phyloP scores from a whole-genome alignment of 2,888 invertebrate species.

The Phyto melanocephala region DNA sequence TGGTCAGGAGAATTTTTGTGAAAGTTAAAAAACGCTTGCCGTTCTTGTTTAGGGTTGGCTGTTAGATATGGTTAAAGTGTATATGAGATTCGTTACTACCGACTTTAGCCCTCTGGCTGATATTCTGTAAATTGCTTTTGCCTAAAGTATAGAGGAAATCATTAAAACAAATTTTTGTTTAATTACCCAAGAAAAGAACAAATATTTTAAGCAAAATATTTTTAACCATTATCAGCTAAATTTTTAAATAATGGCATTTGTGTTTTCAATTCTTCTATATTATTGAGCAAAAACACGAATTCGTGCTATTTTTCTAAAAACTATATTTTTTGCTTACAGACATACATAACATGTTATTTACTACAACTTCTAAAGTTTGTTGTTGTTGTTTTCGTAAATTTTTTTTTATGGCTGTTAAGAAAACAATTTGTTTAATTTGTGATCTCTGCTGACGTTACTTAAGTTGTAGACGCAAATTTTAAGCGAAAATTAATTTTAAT shows the following conservation, averaged over 20 bases:
- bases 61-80: too few species aligned
- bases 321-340: background rate
- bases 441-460: background rate
- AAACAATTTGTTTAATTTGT: constrained; percentile 38
- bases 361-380: background rate
- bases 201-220: background rate
- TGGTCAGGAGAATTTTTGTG: too few species aligned
- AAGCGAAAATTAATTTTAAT: constrained; percentile 39
- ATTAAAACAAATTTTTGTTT: too few species aligned
- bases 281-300: constrained; percentile 30
- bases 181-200: background rate
- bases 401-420: background rate
- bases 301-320: constrained; percentile 24
- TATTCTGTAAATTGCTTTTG: too few species aligned
- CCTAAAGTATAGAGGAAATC: too few species aligned
- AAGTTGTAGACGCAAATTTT: background rate
- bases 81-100: too few species aligned
- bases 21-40: too few species aligned
- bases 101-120: too few species aligned
- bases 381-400: background rate
- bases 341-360: too few species aligned
- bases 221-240: constrained; percentile 4
- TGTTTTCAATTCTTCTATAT: background rate
- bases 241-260: background rate
- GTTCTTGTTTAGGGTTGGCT: too few species aligned